Evolutionary conservation across 2,797 vertebrate species (phyloP).

Genomic region (Periophthalmus magnuspinnatus): DNA sequence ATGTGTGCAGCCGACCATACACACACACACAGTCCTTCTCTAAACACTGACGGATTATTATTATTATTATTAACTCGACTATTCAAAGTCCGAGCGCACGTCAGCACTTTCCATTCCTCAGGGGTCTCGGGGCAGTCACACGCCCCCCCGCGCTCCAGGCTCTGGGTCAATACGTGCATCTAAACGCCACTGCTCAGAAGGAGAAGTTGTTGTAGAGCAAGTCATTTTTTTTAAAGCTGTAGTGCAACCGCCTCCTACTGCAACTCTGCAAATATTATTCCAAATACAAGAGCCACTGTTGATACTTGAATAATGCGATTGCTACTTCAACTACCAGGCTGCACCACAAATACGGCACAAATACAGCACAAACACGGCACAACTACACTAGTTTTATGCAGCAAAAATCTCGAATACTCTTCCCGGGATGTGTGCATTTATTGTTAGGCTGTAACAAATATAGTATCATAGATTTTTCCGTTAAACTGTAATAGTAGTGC

Average conservation of each 20-base stretch:
- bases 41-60: slow-evolving; percentile 23
- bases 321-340: not conserved
- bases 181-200: slow-evolving; percentile 33
- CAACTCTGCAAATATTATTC: not conserved
- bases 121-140: slow-evolving; percentile 32
- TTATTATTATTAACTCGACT: slow-evolving; percentile 36
- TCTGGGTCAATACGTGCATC: slow-evolving; percentile 55
- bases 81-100: slow-evolving; percentile 33
- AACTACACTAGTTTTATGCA: not conserved
- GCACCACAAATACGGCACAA: not conserved
- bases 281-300: not conserved
- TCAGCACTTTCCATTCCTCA: slow-evolving; percentile 54
- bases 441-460: too few species aligned
- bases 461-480: too few species aligned
- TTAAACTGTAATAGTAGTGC: too few species aligned
- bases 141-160: slow-evolving; percentile 24
- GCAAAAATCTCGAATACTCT: too few species aligned
- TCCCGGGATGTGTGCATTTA: not conserved
- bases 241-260: not conserved
- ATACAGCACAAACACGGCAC: not conserved
- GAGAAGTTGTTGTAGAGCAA: slow-evolving; percentile 3
- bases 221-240: not conserved
- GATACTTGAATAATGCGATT: not conserved
- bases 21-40: not conserved
- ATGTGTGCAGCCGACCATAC: slow-evolving; percentile 23